These are phyloP conservation scores for Archivesica marissinica DNA, from an alignment of 1,140 invertebrate species.

Conservation along the genomic window DNA sequence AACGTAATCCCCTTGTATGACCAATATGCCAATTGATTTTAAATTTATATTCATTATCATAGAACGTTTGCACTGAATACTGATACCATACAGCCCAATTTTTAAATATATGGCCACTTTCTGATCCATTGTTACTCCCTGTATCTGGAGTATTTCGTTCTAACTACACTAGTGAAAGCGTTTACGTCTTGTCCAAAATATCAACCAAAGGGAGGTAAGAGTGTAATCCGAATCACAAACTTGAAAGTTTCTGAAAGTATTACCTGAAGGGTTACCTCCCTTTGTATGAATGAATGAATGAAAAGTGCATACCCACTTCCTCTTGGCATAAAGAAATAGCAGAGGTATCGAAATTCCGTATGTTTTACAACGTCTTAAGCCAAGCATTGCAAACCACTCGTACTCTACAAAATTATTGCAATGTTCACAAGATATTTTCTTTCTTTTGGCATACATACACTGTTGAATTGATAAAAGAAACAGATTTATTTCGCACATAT, in stretches of 20 bases:
- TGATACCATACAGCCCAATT: not conserved
- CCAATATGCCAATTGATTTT: conserved; percentile 37
- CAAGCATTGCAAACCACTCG: not conserved
- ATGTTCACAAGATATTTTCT: not conserved
- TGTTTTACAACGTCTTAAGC: not conserved
- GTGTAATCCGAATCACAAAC: not conserved
- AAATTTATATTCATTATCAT: conserved; percentile 40
- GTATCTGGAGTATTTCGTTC: not conserved
- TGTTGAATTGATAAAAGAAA: no score
- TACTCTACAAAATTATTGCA: not conserved
- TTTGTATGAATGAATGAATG: conserved; percentile 2
- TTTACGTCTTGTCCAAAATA: not conserved
- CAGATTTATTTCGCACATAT: not conserved
- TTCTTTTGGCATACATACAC: conserved; percentile 20
- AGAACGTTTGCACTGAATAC: conserved; percentile 15
- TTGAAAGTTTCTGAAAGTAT: not conserved
- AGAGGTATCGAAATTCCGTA: conserved; percentile 36
- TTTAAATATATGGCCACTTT: not conserved
- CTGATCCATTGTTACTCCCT: not conserved
- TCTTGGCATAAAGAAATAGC: conserved; percentile 23
- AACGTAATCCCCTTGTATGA: conserved; percentile 17
- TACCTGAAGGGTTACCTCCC: conserved; percentile 16
- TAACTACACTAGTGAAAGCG: conserved; percentile 15
- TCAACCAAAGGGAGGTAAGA: not conserved
- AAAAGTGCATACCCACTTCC: not conserved